A percentile compares a stretch with the other conserved stretches of the same genome.
Conservation (phyloP, 2,888 invertebrate genomes). For the Linnaemya vulpina region DNA sequence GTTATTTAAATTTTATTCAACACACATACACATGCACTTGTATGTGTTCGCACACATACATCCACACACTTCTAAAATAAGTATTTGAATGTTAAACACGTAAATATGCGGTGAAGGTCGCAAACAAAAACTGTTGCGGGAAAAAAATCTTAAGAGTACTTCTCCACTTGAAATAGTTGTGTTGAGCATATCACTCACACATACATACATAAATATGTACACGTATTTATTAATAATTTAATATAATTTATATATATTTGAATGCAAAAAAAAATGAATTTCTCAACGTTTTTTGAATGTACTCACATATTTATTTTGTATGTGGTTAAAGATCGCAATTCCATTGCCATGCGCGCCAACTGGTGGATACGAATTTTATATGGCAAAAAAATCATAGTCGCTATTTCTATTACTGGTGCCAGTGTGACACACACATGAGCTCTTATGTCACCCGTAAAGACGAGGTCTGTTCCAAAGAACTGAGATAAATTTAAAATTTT, state of each 20-base stretch:
- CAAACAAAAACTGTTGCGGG: neutral
- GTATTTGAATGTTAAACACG: neutral
- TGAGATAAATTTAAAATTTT: no score
- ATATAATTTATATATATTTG: neutral
- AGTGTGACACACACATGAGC: no score
- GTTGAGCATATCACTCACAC: neutral
- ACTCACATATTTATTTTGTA: neutral
- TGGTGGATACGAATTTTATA: no score
- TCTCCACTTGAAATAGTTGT: neutral
- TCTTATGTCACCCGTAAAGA: no score
- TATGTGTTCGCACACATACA: neutral
- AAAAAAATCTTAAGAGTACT: neutral
- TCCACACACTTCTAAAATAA: neutral
- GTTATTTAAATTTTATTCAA: neutral
- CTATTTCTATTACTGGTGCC: no score
- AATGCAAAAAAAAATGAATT: neutral
- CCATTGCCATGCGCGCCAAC: no score
- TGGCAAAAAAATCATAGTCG: no score
- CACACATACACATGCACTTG: neutral
- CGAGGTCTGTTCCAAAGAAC: no score
- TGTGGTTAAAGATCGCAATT: no score
- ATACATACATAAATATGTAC: neutral
- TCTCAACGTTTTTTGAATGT: neutral
- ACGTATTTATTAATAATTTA: neutral
- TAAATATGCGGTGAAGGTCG: slow-evolving; percentile 19